Evolutionary conservation across 2,113 vertebrate genomes (phyloP), one percentile per base, ranked within the genome.

Genomic region (Cisticola juncidis): DNA sequence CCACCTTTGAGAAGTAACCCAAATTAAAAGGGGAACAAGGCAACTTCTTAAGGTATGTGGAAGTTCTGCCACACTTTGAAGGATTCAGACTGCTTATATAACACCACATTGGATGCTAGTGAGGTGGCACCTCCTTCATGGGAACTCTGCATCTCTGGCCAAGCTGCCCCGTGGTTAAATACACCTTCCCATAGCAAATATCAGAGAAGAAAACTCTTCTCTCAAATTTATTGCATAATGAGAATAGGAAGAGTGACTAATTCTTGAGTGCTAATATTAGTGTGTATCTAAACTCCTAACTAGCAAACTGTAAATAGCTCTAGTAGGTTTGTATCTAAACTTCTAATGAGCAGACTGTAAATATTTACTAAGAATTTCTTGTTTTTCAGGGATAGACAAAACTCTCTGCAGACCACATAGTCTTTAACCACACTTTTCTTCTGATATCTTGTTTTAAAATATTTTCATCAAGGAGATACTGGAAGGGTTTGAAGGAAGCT

Each of bases 211-310:
- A 91, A 88, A 40, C 8, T 51, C 15, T 51, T 73, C 40, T 54
- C 29, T 38, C 69, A 24, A 73, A 20, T 84, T 60, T 51, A 8
- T 56, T 92, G 56, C 92, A 81, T 83, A 65, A 93, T 28, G 31
- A 31, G 88, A 70, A 88, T 81, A 87, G 81, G 88, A 94, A 95
- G 53, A 77, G 45, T 95, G 86, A 94, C 94, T 95, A 94, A 93
- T 92, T 68, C 72, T 82, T 1, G 6, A 91, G 42, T 85, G 76
- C 87, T 95, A 66, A 58, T 94, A 86, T 76, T 29, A 50, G 16
- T 56, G 33, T 51, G 24, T 85, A 56, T 82, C 57, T 88, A 79
- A 94, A 92, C 51, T 77, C 42, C 42, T 82, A 72, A 80, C 0
- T 1, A 88, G 58, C 31, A 62, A 57, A 81, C 31, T 66, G 60